Percentiles rank a stretch among this genome's conserved stretches.
Evolutionary conservation across 2,888 invertebrate genomes (phyloP).

Genomic region (Calephelis perditalis): DNA sequence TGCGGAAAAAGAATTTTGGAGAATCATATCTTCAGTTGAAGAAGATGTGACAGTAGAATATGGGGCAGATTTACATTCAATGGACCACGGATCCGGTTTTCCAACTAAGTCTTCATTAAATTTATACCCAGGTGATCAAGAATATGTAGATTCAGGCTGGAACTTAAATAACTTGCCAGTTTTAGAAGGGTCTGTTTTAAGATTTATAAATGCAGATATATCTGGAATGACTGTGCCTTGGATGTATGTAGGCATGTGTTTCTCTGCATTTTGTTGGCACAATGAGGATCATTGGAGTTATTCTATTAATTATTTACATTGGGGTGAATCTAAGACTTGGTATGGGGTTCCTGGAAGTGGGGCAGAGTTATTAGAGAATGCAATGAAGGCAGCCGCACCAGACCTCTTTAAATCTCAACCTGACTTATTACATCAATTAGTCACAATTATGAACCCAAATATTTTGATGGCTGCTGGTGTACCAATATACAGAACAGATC

Average conservation of each 20-base stretch:
- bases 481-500: slow-evolving; percentile 81
- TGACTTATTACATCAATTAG: slow-evolving; percentile 87
- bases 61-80: slow-evolving; percentile 87
- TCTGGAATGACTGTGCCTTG: slow-evolving; percentile 87
- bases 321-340: slow-evolving; percentile 91
- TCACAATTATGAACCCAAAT: slow-evolving; percentile 88
- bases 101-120: slow-evolving; percentile 82
- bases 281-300: slow-evolving; percentile 92
- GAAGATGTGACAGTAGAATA: slow-evolving; percentile 88
- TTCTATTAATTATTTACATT: slow-evolving; percentile 88
- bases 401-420: slow-evolving; percentile 86
- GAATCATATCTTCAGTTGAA: slow-evolving; percentile 83
- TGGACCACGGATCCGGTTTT: slow-evolving; percentile 87
- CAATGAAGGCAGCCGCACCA: slow-evolving; percentile 84
- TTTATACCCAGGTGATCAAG: slow-evolving; percentile 78
- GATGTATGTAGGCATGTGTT: slow-evolving; percentile 93
- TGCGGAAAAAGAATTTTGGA: slow-evolving; percentile 88
- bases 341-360: slow-evolving; percentile 86
- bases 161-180: slow-evolving; percentile 88
- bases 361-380: slow-evolving; percentile 83
- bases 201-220: slow-evolving; percentile 86
- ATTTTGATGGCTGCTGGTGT: slow-evolving; percentile 81
- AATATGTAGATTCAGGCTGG: slow-evolving; percentile 84
- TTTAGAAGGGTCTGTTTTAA: slow-evolving; percentile 82
- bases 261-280: slow-evolving; percentile 90